Base-by-base conservation (phyloP, 2,888 invertebrate species). In the Gibbula magus region DNA sequence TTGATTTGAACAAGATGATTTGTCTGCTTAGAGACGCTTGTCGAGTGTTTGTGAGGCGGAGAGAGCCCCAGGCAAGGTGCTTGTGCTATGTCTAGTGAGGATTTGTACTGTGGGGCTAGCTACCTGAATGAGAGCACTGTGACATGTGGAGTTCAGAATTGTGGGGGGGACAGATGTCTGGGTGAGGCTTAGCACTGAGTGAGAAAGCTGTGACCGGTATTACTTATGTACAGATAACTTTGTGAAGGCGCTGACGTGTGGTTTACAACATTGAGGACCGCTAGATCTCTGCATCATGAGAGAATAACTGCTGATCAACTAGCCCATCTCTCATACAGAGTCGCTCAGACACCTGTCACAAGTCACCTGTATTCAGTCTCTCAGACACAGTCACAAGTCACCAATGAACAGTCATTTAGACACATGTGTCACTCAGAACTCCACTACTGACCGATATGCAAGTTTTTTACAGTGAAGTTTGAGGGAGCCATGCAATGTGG, bases 401-500 rank as follows among this genome's bases (percentile, higher is more conserved):
- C 20, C 56, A 7, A 7, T 56, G n/a, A 1, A 56, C n/a, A 20
- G 56, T 29, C 25, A n/a, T 1, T n/a, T 10, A 56, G 56, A 18
- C 56, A 56, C 25, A 10, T 4, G 25, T 56, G 7, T n/a, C 7
- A 1, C 25, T 56, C 5, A 56, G 56, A 56, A 56, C 10, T 35
- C 35, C 7, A 35, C 5, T 1, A 10, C 45, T 45, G 45, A 8
- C 1, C 5, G 5, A 45, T 56, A 25, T 56, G n/a, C 56, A 45
- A 13, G 5, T 45, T 45, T 70, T 78, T 2, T 76, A 76, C 16
- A 79, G 66, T 79, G 79, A 5, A 79, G 51, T 45, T 18, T 25
- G 32, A 75, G 56, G 29, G 5, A 32, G 45, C 13, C 13, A 5
- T 45, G 45, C 52, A 20, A 13, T 78, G 54, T 73, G 29, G 32